Conservation (phyloP, 2,888 invertebrate species). For the Athrips mouffetella region DNA sequence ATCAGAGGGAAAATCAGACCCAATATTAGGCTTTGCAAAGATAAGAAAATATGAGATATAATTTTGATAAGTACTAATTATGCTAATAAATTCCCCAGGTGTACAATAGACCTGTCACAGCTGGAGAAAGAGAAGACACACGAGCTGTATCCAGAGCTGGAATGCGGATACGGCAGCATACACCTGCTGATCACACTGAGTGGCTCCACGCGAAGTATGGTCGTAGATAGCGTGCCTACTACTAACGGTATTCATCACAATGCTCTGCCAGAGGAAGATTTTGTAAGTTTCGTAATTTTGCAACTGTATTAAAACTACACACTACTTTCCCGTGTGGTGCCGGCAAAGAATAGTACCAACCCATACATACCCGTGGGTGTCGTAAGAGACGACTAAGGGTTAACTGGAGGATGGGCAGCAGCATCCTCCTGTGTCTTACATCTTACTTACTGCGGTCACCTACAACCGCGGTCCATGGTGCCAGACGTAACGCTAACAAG, state of each 20-base stretch:
- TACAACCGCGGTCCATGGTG: too few relatives aligned
- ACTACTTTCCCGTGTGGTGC: too few relatives aligned
- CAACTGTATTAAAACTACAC: not conserved
- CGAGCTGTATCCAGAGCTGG: slow-evolving; percentile 64
- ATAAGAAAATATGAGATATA: not conserved
- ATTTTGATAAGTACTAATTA: not conserved
- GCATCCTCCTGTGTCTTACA: too few relatives aligned
- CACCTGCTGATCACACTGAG: slow-evolving; percentile 63
- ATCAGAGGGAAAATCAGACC: too few relatives aligned
- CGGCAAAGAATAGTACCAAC: too few relatives aligned
- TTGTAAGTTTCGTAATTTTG: slow-evolving; percentile 43
- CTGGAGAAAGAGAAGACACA: slow-evolving; percentile 67
- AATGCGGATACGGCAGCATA: slow-evolving; percentile 62
- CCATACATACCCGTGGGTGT: too few relatives aligned
- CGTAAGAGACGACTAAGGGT: too few relatives aligned
- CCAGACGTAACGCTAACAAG: too few relatives aligned
- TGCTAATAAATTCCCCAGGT: slow-evolving; percentile 39
- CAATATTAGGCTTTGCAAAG: too few relatives aligned
- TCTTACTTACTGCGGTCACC: too few relatives aligned
- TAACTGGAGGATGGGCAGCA: too few relatives aligned
- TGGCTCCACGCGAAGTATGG: slow-evolving; percentile 41
- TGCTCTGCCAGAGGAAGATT: slow-evolving; percentile 47
- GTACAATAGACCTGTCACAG: slow-evolving; percentile 59
- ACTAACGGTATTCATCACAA: slow-evolving; percentile 46
- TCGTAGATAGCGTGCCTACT: slow-evolving; percentile 56